Percentiles rank a stretch among this genome's conserved stretches.
These are phyloP conservation scores for Drosophila ohnishii DNA, from an alignment of 1,140 invertebrate species.

Conservation along the genomic window DNA sequence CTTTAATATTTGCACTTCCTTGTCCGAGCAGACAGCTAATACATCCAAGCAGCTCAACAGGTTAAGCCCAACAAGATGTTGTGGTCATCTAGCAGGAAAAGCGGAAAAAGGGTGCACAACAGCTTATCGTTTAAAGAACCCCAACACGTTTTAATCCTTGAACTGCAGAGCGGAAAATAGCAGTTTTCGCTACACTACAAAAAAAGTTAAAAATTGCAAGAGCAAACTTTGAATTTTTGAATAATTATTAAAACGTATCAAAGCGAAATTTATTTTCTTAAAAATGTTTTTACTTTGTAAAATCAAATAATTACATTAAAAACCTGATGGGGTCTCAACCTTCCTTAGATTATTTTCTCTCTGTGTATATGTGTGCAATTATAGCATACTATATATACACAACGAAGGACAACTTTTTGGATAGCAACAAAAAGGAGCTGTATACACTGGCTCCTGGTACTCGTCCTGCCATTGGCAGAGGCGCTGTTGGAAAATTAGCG, in stretches of 20 bases:
- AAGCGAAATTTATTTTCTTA: too few species aligned
- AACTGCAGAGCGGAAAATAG: conserved; percentile 41
- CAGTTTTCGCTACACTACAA: conserved; percentile 2
- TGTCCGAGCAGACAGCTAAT: conserved; percentile 18
- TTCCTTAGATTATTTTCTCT: not conserved
- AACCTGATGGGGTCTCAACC: too few species aligned
- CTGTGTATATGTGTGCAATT: conserved; percentile 34
- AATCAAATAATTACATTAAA: not conserved
- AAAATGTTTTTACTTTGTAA: too few species aligned
- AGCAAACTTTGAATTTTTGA: too few species aligned
- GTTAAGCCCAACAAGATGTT: conserved; percentile 41
- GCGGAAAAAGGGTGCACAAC: not conserved
- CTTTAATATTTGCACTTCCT: conserved; percentile 30
- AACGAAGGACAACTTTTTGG: conserved; percentile 51
- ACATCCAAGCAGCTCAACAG: conserved; percentile 34
- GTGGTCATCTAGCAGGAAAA: not conserved
- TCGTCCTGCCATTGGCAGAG: conserved; percentile 39
- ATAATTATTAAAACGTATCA: too few species aligned
- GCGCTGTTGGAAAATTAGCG: conserved; percentile 78
- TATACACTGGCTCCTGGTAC: conserved; percentile 38
- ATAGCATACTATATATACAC: conserved; percentile 13
- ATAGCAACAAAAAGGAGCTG: conserved; percentile 41
- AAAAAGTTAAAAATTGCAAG: not conserved
- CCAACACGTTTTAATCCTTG: conserved; percentile 45
- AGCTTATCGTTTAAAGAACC: conserved; percentile 8